Evolutionary conservation across 2,888 invertebrate species (phyloP).

Genomic region (Drosophila kuntzei): DNA sequence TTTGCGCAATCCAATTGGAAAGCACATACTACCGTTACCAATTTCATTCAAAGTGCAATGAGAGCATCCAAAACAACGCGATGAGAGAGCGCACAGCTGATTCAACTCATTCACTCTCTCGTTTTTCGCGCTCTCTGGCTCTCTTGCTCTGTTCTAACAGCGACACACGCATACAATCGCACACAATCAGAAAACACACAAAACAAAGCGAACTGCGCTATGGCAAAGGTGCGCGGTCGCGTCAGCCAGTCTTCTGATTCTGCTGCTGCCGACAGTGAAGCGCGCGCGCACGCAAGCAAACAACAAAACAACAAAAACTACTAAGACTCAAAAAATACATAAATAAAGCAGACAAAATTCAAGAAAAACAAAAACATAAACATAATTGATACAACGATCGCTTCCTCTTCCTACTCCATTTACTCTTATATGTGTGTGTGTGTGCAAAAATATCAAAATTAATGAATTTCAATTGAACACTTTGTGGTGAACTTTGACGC

Average conservation of each 20-base stretch:
- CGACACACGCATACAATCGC: conserved; percentile 33
- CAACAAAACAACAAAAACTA: conserved; percentile 23
- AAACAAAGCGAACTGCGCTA: conserved; percentile 76
- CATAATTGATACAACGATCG: conserved; percentile 46
- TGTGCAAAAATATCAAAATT: conserved; percentile 41
- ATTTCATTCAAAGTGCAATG: conserved; percentile 68
- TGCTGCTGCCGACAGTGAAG: conserved; percentile 73
- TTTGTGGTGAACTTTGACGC: conserved; percentile 38
- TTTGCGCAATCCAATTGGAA: conserved; percentile 76
- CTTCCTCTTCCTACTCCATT: conserved; percentile 67
- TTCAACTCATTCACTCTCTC: conserved; percentile 35
- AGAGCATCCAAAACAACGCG: conserved; percentile 28
- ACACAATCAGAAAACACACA: conserved; percentile 32
- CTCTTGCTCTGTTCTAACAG: conserved; percentile 22
- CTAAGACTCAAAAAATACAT: conserved; percentile 14
- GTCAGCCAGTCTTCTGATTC: conserved; percentile 77
- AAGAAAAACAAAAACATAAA: conserved; percentile 37
- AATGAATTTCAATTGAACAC: conserved; percentile 56
- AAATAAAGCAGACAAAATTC: conserved; percentile 29
- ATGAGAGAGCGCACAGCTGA: conserved; percentile 61
- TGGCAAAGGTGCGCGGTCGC: conserved; percentile 77
- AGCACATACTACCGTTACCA: conserved; percentile 70
- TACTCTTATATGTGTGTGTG: conserved; percentile 29
- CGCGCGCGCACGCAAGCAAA: conserved; percentile 66
- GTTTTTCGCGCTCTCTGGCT: conserved; percentile 10